Base-by-base conservation (phyloP, 2,888 invertebrate species). In the Agrochola litura region DNA sequence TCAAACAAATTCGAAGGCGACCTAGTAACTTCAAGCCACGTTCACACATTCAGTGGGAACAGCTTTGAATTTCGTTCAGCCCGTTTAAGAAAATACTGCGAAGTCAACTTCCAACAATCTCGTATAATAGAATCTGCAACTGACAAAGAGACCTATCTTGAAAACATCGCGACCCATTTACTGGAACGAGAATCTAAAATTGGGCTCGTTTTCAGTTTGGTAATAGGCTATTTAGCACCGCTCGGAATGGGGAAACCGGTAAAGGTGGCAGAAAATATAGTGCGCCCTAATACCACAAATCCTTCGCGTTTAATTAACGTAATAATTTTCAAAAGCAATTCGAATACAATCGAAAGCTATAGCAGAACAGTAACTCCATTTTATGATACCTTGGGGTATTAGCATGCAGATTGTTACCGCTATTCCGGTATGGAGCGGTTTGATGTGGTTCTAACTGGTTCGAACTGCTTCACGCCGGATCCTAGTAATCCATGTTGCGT, bases 381-480 rank as follows among this genome's bases (percentile, higher is more conserved):
- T 92, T 92, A 93, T 90, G 89, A 89, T 89, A 85, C 92, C 90
- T 89, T 78, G n/a, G 90, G 91, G 89, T 90, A 91, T 92, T 93
- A 91, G 87, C 90, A 92, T 93, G 92, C 91, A 93, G 92, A 93
- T 91, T 92, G 91, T 90, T 89, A 87, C 87, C 86, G 88, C 87
- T 76, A 85, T 91, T 90, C 86, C 89, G 84, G 89, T 86, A 85
- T 80, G 82, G 79, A 79, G 84, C 81, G 75, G 82, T 83, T 85
- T 86, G 76, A 82, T 79, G 83, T 78, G 82, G 80, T 82, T 82
- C 76, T 76, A 84, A 83, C 85, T 79, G 87, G 81, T 63, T 82
- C n/a, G 65, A 82, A 81, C 81, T 75, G 81, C 83, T 71, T 82
- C 77, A 75, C 77, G 77, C 85, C 85, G 88, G 86, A 86, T 87